Base-by-base conservation (phyloP, 1,140 invertebrate genomes). In the Halesus radiatus region DNA sequence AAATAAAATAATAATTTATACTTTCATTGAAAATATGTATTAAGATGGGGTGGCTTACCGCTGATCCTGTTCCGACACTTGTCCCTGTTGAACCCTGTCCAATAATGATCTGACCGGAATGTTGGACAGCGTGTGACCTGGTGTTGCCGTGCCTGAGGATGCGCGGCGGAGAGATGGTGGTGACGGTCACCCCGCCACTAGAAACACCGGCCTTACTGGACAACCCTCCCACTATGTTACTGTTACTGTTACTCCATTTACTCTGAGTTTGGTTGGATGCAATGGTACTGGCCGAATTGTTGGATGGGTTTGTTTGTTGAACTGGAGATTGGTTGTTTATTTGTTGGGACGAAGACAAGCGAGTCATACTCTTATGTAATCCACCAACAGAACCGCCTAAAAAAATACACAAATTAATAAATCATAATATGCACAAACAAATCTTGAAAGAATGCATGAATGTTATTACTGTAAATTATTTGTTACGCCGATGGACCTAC, bases 311-410 rank as follows among this genome's bases (percentile, higher is more conserved):
- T 54, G 84, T 84, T 76, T 84, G 87, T 10, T 84, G 85, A 13
- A 86, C 82, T 85, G 86, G 60, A 84, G 86, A 84, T 87, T 89
- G 82, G 29, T 81, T 83, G 84, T 91, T 92, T 76, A 94, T 93
- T 85, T 94, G 92, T 85, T 94, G 92, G 70, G 93, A 94, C 8
- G 93, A 94, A 80, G 93, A 94, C 54, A 95, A 86, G 53, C 94
- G 90, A n/a, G 94, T 95, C 94, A 95, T 94, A 85, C 94, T 95
- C 85, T 95, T 95, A 85, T 95, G 94, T 1, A 95, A 88, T n/a
- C 94, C 94, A 10, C 93, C 93, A 18, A 94, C 92, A 5, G 94
- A 94, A 20, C 94, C 93, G 52, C 91, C 90, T 91, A 79, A 79
- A 58, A n/a, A 78, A 62, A 45, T 45, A 45, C 13, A 45, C 10